These are phyloP conservation scores for Colinus virginianus DNA, from an alignment of 2,113 vertebrate genomes.

Conservation along the genomic window DNA sequence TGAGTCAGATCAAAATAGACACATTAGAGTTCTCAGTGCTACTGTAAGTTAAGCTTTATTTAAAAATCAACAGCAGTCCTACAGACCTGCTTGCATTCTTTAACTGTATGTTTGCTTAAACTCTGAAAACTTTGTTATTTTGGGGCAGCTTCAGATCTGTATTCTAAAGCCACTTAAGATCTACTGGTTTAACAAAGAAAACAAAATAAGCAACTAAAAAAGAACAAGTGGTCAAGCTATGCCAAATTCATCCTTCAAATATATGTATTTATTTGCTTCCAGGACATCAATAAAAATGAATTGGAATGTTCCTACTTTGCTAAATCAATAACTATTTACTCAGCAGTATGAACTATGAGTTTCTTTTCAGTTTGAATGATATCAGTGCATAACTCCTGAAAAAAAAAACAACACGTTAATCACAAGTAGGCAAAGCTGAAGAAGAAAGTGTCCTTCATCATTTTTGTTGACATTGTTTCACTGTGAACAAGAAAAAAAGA, in stretches of 20 bases:
- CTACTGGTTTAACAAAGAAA: background rate
- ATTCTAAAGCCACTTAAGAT: background rate
- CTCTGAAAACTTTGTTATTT: background rate
- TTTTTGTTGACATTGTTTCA: background rate
- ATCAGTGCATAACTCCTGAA: background rate
- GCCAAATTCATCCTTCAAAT: background rate
- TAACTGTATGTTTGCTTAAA: background rate
- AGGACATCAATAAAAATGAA: background rate
- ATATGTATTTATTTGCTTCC: background rate
- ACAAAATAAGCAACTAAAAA: background rate
- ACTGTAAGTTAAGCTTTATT: background rate
- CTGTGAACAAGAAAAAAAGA: background rate
- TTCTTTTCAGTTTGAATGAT: background rate
- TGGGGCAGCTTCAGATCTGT: slow-evolving; percentile 7
- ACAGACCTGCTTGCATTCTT: background rate
- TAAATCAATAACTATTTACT: slow-evolving; percentile 42
- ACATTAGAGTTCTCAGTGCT: background rate
- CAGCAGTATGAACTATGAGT: background rate
- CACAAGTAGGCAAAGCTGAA: background rate
- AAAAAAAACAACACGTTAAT: background rate
- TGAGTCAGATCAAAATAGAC: background rate
- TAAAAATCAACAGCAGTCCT: background rate
- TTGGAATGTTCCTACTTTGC: background rate
- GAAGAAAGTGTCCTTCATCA: background rate
- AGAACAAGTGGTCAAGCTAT: background rate